Evolutionary conservation across 2,113 vertebrate species (phyloP).

Genomic region (Bufo bufo): DNA sequence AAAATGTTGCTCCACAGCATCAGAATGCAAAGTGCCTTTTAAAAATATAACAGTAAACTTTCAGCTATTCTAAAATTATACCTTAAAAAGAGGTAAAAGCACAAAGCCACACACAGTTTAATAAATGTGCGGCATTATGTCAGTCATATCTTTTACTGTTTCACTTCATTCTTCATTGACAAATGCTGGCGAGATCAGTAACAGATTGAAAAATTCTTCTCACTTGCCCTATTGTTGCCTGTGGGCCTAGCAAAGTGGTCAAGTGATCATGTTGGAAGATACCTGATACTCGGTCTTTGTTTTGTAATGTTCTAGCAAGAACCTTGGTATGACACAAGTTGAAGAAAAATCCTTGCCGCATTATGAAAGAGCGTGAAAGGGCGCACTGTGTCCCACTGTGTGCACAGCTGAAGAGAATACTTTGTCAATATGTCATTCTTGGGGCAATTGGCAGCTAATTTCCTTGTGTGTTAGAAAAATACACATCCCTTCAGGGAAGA

Average conservation of each 20-base stretch:
- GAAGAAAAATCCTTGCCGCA: not conserved
- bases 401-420: not conserved
- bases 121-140: too few relatives aligned
- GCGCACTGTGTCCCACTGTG: constrained; percentile 55
- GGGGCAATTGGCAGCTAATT: constrained; percentile 56
- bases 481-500: not conserved
- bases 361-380: constrained; percentile 26
- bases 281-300: constrained; percentile 55
- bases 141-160: not conserved
- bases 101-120: too few relatives aligned
- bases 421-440: constrained; percentile 55
- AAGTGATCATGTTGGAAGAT: constrained; percentile 56
- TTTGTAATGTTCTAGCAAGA: constrained; percentile 16
- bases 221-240: constrained; percentile 56
- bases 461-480: constrained; percentile 23
- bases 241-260: constrained; percentile 59
- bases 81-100: too few relatives aligned
- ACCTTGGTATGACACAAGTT: constrained; percentile 50
- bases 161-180: not conserved
- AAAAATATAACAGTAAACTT: too few relatives aligned
- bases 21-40: too few relatives aligned
- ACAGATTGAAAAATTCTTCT: not conserved
- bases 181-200: not conserved
- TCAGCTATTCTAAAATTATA: too few relatives aligned
- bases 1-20: too few relatives aligned